Conservation (phyloP, 92 coral and sea anemone species). For the Siderastrea radians region DNA sequence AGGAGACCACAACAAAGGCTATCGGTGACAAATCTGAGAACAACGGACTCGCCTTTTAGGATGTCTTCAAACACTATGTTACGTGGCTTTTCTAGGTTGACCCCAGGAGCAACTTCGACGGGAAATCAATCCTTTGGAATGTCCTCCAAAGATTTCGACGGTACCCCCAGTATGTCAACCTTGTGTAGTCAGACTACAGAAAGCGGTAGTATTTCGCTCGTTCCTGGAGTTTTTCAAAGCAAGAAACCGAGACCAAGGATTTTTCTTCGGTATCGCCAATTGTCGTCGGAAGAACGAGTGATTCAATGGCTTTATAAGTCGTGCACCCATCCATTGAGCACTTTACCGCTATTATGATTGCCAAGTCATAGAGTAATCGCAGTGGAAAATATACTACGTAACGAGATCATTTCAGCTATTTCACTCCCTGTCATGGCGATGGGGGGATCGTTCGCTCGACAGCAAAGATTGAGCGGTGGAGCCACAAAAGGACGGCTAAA, state of each 20-base stretch:
- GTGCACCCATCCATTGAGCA: slow-evolving; percentile 77
- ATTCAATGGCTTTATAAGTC: slow-evolving; percentile 85
- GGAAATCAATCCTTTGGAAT: not conserved
- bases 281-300: slow-evolving; percentile 86
- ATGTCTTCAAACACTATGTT: not conserved
- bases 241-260: slow-evolving; percentile 80
- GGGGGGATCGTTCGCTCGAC: too few species aligned
- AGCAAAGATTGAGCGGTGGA: too few species aligned
- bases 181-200: slow-evolving; percentile 52
- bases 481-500: too few species aligned
- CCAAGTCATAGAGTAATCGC: not conserved
- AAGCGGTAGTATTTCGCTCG: slow-evolving; percentile 76
- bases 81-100: not conserved
- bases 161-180: slow-evolving; percentile 2
- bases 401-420: too few species aligned
- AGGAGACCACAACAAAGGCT: slow-evolving; percentile 67
- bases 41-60: slow-evolving; percentile 10
- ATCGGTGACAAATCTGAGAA: slow-evolving; percentile 53
- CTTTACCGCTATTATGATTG: slow-evolving; percentile 73
- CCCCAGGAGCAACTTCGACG: not conserved
- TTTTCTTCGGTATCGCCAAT: slow-evolving; percentile 85
- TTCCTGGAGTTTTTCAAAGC: slow-evolving; percentile 82
- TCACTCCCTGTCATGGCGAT: too few species aligned
- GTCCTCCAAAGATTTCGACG: not conserved
- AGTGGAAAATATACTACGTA: too few species aligned